Evolutionary conservation across 1,140 invertebrate species (phyloP), one percentile per base, ranked within the genome.

Genomic region (Oncopodura yosiiana): DNA sequence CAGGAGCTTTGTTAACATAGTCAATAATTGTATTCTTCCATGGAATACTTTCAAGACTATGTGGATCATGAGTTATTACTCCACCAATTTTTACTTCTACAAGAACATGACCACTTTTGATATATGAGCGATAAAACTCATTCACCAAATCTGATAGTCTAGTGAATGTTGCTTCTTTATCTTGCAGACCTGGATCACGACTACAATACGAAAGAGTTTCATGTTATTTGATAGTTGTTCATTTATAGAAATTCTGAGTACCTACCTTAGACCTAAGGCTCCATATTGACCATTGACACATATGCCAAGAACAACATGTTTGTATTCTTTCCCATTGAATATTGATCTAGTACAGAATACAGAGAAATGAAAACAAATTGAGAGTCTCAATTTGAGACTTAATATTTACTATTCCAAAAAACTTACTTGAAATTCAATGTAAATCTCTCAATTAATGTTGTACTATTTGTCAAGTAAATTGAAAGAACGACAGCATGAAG

Each of bases 391-490:
- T n/a, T 9, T 34, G 18, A 48, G 19, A 29, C n/a, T 14, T 34
- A 8, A 9, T 32, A 18, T 32, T 19, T 24, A 27, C 6, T 27
- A 44, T 12, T 44, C 19, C 26, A 11, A 34, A 6, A n/a, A 18
- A 11, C 30, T 39, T 58, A 62, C 60, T 56, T 62, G 48, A 64
- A 64, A 26, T 64, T 58, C 11, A 64, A 55, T 3, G 62, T 55
- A 23, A 64, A 64, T 46, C 62, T 32, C 32, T 64, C 62, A 5
- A 64, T 55, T 32, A 43, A 24, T 21, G 37, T 16, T 3, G 45
- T 48, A 26, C 48, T 49, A 21, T 60, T 60, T 12, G 62, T 64
- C 27, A 64, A 56, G 24, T 64, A 41, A 32, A 61, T 58, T 3
- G 41, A 41, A 1, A 64, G 37, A 3, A 64, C 49, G 9, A 64